These are phyloP conservation scores for Bubo scandiacus DNA, from an alignment of 2,113 vertebrate species.

Conservation along the genomic window DNA sequence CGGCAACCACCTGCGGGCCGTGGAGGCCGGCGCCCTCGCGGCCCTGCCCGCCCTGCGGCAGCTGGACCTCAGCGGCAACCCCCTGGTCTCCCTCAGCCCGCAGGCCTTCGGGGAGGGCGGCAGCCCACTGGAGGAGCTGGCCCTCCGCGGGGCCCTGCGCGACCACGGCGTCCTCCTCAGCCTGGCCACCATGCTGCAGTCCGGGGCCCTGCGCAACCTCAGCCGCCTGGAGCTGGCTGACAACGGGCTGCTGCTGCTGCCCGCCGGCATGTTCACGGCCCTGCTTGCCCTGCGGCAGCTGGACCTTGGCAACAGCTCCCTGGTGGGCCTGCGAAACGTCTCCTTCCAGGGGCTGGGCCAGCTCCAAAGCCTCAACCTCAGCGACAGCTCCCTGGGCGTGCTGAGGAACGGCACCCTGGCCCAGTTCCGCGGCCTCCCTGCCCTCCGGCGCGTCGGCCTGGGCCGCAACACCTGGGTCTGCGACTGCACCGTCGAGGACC, in stretches of 20 bases:
- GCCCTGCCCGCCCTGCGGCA: slow-evolving; percentile 80
- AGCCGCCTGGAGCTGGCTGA: slow-evolving; percentile 81
- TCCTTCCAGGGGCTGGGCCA: slow-evolving; percentile 71
- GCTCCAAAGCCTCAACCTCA: slow-evolving; percentile 83
- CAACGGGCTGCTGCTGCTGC: slow-evolving; percentile 82
- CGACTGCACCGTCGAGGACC: slow-evolving; percentile 82
- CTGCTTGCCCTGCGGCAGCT: slow-evolving; percentile 77
- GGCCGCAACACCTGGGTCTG: slow-evolving; percentile 87
- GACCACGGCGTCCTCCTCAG: slow-evolving; percentile 57
- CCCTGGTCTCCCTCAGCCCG: slow-evolving; percentile 72
- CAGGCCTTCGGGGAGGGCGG: slow-evolving; percentile 71
- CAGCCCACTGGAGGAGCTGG: slow-evolving; percentile 77
- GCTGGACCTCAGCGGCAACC: slow-evolving; percentile 90
- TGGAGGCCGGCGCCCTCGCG: slow-evolving; percentile 78
- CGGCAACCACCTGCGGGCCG: slow-evolving; percentile 75
- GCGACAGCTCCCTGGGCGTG: slow-evolving; percentile 80
- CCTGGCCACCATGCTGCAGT: slow-evolving; percentile 66
- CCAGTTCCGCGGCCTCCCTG: slow-evolving; percentile 70
- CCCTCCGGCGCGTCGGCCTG: slow-evolving; percentile 70
- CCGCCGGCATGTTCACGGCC: slow-evolving; percentile 63
- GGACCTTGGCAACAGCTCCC: slow-evolving; percentile 86
- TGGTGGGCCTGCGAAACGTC: slow-evolving; percentile 76
- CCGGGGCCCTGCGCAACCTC: slow-evolving; percentile 70
- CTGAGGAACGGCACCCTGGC: slow-evolving; percentile 72
- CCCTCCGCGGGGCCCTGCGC: slow-evolving; percentile 55